Evolutionary conservation across 2,888 invertebrate species (phyloP), one percentile per base, ranked within the genome.

Genomic region (Noctua janthina): DNA sequence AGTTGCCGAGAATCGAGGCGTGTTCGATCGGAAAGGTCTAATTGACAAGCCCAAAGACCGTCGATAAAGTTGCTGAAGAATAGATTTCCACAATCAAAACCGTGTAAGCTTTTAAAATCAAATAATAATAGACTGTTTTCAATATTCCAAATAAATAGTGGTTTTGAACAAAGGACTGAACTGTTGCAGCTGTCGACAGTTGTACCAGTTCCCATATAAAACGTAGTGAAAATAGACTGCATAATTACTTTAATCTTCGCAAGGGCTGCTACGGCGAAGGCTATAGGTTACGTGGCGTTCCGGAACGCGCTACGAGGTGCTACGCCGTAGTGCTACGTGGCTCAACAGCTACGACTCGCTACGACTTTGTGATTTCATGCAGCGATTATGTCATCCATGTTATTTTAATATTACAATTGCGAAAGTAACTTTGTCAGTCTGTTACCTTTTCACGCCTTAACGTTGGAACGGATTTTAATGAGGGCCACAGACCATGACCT

Each of bases 181-280:
- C 2, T 46, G 15, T n/a, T 68, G 46, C 46, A 68, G 46, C n/a
- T 68, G n/a, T 59, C 29, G 15, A 20, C 62, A 82, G 75, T 35
- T 75, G 68, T 11, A 51, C 6, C 10, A 5, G 35, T 54, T 75
- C 76, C 7, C 76, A 69, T 69, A 23, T 68, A 69, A 82, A 54
- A 23, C 39, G 46, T 49, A 74, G 13, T 4, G 23, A 59, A 59
- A 39, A 64, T 49, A 62, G 39, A n/a, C 56, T 15, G 20, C 39
- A 70, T 23, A 39, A 29, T 56, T n/a, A 56, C 49, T 77, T 29
- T n/a, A 29, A 20, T 15, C 39, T 68, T 75, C n/a, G 49, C 70
- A 35, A 51, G 17, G 29, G 29, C 15, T 23, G 56, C 56, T 82
- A 66, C 56, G 67, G 1, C 35, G 35, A 51, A 35, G 35, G 8